Percentiles rank a stretch among this genome's conserved stretches.
phyloP scores from a whole-genome alignment of 1,140 invertebrate species.

The Scaptomyza graminum region DNA sequence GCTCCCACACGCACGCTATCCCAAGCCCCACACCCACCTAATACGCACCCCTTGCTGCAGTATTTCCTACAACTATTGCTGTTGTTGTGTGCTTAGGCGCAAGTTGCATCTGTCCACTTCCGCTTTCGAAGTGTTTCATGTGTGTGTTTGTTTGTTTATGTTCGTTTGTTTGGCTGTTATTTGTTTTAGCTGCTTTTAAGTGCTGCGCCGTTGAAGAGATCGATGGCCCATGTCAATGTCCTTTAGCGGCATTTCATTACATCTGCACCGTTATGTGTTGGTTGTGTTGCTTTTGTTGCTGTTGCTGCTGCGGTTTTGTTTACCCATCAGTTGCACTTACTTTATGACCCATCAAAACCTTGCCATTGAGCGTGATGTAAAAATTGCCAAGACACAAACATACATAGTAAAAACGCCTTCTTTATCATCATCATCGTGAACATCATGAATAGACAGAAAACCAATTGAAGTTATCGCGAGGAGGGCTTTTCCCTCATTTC shows the following conservation, averaged over 20 bases:
- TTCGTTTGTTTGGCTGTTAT: conserved; percentile 43
- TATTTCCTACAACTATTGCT: conserved; percentile 32
- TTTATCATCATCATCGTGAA: conserved; percentile 46
- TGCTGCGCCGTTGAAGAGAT: conserved; percentile 40
- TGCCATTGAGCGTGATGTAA: conserved; percentile 45
- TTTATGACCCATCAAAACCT: conserved; percentile 49
- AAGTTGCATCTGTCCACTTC: conserved; percentile 72
- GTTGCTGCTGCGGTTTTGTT: conserved; percentile 40
- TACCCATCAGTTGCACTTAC: conserved; percentile 50
- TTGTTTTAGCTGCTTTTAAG: conserved; percentile 59
- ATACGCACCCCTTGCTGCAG: conserved; percentile 42
- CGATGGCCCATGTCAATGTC: conserved; percentile 79
- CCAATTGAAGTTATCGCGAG: conserved; percentile 17
- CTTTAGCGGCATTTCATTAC: conserved; percentile 74
- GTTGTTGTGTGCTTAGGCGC: conserved; percentile 59
- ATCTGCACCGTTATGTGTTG: conserved; percentile 54
- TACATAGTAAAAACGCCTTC: conserved; percentile 45
- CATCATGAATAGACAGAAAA: conserved; percentile 56
- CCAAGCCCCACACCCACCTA: neutral
- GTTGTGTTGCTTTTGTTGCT: neutral
- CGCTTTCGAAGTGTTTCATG: conserved; percentile 42
- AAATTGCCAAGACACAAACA: conserved; percentile 54
- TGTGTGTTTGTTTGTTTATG: conserved; percentile 44
- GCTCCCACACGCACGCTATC: conserved; percentile 30
- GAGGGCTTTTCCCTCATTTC: conserved; percentile 24